phyloP scores from a whole-genome alignment of 2,797 vertebrate species.

The Gallinago solitaria region DNA sequence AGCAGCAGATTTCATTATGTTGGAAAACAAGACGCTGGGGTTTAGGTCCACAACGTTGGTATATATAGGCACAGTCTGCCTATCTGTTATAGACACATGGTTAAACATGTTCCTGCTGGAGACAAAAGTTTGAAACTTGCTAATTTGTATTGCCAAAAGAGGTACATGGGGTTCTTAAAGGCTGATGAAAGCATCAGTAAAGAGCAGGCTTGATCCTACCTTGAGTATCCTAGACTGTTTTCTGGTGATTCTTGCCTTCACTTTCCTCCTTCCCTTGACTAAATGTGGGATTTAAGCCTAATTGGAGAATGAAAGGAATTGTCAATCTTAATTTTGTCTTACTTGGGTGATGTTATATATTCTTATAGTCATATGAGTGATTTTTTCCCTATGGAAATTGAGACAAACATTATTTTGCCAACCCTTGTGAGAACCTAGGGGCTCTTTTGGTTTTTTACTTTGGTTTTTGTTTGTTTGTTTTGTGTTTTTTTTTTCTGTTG shows the following conservation, averaged over 20 bases:
- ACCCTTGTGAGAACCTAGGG: background rate
- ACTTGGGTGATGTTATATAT: background rate
- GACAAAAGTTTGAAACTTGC: background rate
- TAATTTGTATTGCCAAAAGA: background rate
- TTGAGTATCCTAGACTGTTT: background rate
- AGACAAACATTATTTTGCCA: background rate
- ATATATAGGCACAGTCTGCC: background rate
- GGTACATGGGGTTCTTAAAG: background rate
- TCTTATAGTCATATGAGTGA: background rate
- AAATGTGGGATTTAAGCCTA: background rate
- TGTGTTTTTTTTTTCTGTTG: too few species aligned
- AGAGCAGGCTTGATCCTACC: background rate
- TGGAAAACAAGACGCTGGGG: background rate
- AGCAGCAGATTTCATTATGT: background rate
- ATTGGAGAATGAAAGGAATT: background rate
- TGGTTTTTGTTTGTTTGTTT: background rate
- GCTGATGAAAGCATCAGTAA: background rate
- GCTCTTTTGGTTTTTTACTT: too few species aligned
- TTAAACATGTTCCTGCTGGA: background rate
- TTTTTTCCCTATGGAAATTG: background rate
- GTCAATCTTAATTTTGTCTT: background rate
- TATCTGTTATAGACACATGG: background rate
- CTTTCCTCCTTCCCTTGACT: background rate
- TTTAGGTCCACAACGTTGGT: background rate
- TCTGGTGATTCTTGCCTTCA: background rate